These are phyloP conservation scores for Plebejus melissa DNA, from an alignment of 2,888 invertebrate genomes.

Conservation along the genomic window DNA sequence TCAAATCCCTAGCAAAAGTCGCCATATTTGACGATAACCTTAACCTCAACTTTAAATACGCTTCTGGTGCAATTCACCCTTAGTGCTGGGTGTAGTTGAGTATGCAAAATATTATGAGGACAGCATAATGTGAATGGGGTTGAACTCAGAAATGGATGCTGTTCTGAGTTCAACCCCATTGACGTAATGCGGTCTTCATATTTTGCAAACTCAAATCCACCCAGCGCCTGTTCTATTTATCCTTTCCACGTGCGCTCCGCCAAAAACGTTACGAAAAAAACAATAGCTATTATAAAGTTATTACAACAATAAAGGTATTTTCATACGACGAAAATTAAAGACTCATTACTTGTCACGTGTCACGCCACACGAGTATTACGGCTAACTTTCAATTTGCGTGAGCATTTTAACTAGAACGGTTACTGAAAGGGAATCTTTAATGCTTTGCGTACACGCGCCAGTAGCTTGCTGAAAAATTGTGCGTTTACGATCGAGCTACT, in stretches of 20 bases:
- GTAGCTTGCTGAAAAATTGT: neutral
- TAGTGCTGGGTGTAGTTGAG: no score
- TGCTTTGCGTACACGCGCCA: neutral
- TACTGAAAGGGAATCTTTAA: conserved; percentile 19
- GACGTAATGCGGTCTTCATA: no score
- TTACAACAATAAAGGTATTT: conserved; percentile 55
- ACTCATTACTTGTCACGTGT: conserved; percentile 47
- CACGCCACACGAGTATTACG: conserved; percentile 36
- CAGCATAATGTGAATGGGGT: no score
- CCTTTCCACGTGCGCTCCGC: neutral
- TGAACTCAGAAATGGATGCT: no score
- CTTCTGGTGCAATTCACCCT: no score
- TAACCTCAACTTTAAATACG: no score
- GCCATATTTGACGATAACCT: no score
- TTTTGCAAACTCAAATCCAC: no score
- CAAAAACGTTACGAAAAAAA: conserved; percentile 33
- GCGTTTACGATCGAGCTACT: neutral
- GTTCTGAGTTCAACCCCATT: no score
- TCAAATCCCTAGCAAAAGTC: no score
- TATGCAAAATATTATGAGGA: no score
- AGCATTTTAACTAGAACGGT: conserved; percentile 26
- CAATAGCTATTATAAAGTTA: conserved; percentile 47
- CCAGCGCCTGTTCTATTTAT: no score
- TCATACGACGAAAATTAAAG: conserved; percentile 56
- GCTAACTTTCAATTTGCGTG: conserved; percentile 40